phyloP scores from a whole-genome alignment of 2,797 vertebrate genomes.

The Gymnodraco acuticeps region DNA sequence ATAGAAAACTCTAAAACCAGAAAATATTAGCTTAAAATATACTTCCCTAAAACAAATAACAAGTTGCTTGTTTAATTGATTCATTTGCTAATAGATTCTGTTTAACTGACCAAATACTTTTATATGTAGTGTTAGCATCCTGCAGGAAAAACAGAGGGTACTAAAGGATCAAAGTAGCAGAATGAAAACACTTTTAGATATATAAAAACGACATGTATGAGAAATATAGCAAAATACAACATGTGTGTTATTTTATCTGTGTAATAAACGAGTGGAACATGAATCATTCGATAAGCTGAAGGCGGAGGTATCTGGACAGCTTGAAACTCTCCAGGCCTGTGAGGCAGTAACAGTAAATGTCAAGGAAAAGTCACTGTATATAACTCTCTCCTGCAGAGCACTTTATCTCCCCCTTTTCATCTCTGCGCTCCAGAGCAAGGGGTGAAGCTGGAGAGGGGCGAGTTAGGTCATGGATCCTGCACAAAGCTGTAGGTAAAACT shows the following conservation, averaged over 20 bases:
- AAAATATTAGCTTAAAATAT: too few species aligned
- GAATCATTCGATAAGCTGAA: slow-evolving; percentile 31
- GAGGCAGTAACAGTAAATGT: slow-evolving; percentile 61
- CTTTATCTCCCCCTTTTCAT: slow-evolving; percentile 64
- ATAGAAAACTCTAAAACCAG: too few species aligned
- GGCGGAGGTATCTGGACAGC: slow-evolving; percentile 30
- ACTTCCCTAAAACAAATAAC: too few species aligned
- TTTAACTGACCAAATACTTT: neutral
- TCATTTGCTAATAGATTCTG: neutral
- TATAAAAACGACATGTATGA: neutral
- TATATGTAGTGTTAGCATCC: neutral
- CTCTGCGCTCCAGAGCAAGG: slow-evolving; percentile 29
- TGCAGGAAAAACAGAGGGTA: neutral
- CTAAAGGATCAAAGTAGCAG: slow-evolving; percentile 14
- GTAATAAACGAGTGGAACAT: slow-evolving; percentile 15
- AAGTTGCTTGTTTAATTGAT: neutral
- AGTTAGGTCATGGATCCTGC: slow-evolving; percentile 53
- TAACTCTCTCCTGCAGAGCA: slow-evolving; percentile 51
- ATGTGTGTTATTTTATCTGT: slow-evolving; percentile 26
- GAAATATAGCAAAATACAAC: slow-evolving; percentile 20
- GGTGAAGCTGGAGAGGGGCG: slow-evolving; percentile 26
- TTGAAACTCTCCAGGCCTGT: slow-evolving; percentile 53
- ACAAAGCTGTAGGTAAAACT: slow-evolving; percentile 15
- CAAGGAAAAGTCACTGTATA: slow-evolving; percentile 56
- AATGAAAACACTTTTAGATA: neutral